A percentile compares a stretch with the other conserved stretches of the same genome.
Evolutionary conservation across 2,888 invertebrate genomes (phyloP).

Genomic region (Drosophila quinaria): DNA sequence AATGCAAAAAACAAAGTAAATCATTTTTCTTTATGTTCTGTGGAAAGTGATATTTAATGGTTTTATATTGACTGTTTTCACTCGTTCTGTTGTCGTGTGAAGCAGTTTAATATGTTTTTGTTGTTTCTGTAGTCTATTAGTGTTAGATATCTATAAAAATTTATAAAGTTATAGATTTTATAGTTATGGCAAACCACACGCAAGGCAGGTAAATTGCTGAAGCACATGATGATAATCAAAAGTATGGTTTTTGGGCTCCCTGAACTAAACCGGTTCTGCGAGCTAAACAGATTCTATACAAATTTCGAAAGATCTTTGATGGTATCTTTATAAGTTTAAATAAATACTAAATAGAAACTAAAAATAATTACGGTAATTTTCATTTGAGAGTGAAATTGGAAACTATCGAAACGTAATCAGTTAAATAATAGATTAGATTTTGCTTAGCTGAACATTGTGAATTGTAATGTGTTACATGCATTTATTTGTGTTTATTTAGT

Average conservation of each 20-base stretch:
- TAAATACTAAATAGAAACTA: too few relatives aligned
- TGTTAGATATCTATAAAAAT: conserved; percentile 51
- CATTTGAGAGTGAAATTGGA: not conserved
- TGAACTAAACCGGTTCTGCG: too few relatives aligned
- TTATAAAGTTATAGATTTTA: conserved; percentile 26
- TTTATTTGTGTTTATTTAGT: conserved; percentile 11
- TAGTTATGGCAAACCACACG: conserved; percentile 29
- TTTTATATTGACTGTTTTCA: conserved; percentile 49
- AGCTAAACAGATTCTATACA: too few relatives aligned
- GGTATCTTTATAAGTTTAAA: too few relatives aligned
- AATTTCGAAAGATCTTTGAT: not conserved
- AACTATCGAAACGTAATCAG: not conserved
- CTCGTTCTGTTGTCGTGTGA: conserved; percentile 37
- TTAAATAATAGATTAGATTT: conserved; percentile 4
- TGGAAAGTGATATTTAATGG: conserved; percentile 67
- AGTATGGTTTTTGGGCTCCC: too few relatives aligned
- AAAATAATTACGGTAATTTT: not conserved
- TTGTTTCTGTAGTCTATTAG: conserved; percentile 48
- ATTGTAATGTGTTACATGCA: conserved; percentile 5
- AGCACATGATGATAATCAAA: not conserved
- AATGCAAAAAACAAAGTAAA: conserved; percentile 34
- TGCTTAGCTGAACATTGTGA: not conserved
- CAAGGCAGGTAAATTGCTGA: conserved; percentile 9
- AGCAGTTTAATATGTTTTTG: conserved; percentile 27
- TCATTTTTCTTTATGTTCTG: conserved; percentile 40